phyloP scores from a whole-genome alignment of 2,888 invertebrate species.

The Boloria selene region DNA sequence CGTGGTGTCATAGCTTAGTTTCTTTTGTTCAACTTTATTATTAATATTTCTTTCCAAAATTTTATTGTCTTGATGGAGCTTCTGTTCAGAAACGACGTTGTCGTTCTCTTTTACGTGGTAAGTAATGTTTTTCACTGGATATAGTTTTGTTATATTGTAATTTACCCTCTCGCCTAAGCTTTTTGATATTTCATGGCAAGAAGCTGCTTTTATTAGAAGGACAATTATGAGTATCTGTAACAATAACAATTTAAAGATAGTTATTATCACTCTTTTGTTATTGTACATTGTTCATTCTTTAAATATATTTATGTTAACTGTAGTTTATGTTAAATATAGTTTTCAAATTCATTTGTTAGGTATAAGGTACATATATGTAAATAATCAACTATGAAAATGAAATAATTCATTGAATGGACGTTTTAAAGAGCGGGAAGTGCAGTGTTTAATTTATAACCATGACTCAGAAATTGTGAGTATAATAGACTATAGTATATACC shows the following conservation, averaged over 20 bases:
- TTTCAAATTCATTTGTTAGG: too few species aligned
- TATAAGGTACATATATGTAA: too few species aligned
- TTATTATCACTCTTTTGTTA: too few species aligned
- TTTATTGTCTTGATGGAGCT: conserved; percentile 9
- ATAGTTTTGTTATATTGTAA: conserved; percentile 61
- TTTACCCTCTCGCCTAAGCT: conserved; percentile 48
- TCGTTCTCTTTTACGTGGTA: conserved; percentile 10
- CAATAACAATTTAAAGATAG: neutral
- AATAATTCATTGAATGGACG: neutral
- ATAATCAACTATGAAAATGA: too few species aligned
- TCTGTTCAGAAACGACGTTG: conserved; percentile 30
- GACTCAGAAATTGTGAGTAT: conserved; percentile 19
- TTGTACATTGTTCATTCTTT: too few species aligned
- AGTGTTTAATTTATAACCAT: conserved; percentile 16
- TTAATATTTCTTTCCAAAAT: neutral
- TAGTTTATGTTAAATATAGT: too few species aligned
- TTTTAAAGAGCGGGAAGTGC: conserved; percentile 1
- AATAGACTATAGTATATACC: conserved; percentile 1
- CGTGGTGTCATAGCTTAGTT: neutral
- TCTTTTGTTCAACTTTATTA: neutral
- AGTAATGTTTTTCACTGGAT: conserved; percentile 52
- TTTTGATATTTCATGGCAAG: conserved; percentile 44
- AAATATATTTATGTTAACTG: too few species aligned
- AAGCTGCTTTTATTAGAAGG: conserved; percentile 21
- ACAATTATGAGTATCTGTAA: conserved; percentile 27